Percentiles rank a stretch among this genome's conserved stretches.
Conservation (phyloP, 2,113 vertebrate genomes). For the Xenopus tropicalis region UCB_Xtro_10.0 CM004445.2:116744001-116744500, state of each 20-base stretch:
- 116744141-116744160: no score
- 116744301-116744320: background rate
- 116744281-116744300: background rate
- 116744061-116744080: no score
- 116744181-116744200: no score
- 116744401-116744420: slow-evolving; percentile 70
- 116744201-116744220: no score
- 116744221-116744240: background rate
- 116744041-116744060: no score
- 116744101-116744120: no score
- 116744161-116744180: no score
- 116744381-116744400: slow-evolving; percentile 78
- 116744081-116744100: no score
- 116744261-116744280: background rate
- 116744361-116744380: slow-evolving; percentile 71
- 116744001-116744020: no score
- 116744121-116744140: no score
- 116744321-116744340: slow-evolving; percentile 4
- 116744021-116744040: no score
- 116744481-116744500: background rate
- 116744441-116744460: slow-evolving; percentile 64
- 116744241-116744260: background rate
- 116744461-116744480: slow-evolving; percentile 64
- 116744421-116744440: slow-evolving; percentile 54
- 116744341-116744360: slow-evolving; percentile 31